Evolutionary conservation across 2,113 vertebrate species (phyloP).

Genomic region (Gadus macrocephalus): DNA sequence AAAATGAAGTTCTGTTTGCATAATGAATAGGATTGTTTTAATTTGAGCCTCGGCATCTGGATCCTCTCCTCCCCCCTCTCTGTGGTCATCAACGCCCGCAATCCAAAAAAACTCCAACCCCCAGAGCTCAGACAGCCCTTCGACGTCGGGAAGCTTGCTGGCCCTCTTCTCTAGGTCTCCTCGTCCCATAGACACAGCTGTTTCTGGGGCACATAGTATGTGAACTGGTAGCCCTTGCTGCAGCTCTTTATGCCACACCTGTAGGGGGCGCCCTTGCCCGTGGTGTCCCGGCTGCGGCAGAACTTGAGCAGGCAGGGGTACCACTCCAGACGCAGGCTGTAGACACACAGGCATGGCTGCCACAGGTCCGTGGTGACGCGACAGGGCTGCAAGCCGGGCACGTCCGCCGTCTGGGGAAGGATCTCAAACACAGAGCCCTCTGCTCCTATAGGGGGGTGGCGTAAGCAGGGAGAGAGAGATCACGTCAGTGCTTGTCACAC

Average conservation of each 20-base stretch:
- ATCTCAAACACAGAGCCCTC: slow-evolving; percentile 87
- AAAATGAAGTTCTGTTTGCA: slow-evolving; percentile 42
- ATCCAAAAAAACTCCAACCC: background rate
- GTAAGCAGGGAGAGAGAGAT: too few species aligned
- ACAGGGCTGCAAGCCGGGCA: slow-evolving; percentile 76
- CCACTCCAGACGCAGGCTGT: slow-evolving; percentile 88
- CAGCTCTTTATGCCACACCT: slow-evolving; percentile 98
- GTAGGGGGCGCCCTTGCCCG: slow-evolving; percentile 80
- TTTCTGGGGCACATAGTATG: slow-evolving; percentile 85
- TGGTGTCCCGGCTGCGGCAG: slow-evolving; percentile 81
- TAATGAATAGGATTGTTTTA: slow-evolving; percentile 36
- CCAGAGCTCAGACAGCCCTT: background rate
- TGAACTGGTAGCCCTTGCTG: slow-evolving; percentile 89
- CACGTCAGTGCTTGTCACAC: too few species aligned
- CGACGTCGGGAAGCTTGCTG: slow-evolving; percentile 22
- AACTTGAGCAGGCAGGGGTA: slow-evolving; percentile 96
- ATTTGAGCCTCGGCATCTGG: slow-evolving; percentile 28
- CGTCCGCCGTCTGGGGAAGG: slow-evolving; percentile 70
- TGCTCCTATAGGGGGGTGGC: slow-evolving; percentile 68
- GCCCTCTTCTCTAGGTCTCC: slow-evolving; percentile 75
- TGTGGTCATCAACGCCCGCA: too few species aligned
- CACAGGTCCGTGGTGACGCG: slow-evolving; percentile 74
- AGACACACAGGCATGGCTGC: slow-evolving; percentile 85
- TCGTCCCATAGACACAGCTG: slow-evolving; percentile 96
- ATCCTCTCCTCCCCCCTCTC: slow-evolving; percentile 23